These are phyloP conservation scores for Adelges cooleyi DNA, from an alignment of 1,140 invertebrate species.

Conservation along the genomic window DNA sequence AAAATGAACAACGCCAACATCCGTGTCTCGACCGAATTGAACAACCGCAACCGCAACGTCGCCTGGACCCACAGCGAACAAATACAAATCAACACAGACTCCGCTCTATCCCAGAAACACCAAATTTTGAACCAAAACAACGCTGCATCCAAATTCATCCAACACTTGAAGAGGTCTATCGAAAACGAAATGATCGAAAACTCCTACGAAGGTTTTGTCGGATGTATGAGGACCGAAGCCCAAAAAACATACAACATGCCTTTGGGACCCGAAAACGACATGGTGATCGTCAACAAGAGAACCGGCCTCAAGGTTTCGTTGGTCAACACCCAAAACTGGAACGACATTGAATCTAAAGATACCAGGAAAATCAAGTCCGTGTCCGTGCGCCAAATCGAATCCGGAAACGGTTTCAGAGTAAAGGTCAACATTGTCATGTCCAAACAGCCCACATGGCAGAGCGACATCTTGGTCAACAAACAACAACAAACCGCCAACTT, in stretches of 20 bases:
- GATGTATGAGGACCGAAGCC: not conserved
- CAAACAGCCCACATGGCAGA: conserved; percentile 1
- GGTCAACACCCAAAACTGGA: not conserved
- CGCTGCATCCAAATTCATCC: not conserved
- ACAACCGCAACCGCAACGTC: not conserved
- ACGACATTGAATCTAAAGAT: too few relatives aligned
- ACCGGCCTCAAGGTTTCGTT: not conserved
- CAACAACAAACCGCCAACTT: not conserved
- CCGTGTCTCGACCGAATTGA: not conserved
- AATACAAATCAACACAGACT: not conserved
- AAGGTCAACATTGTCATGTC: not conserved
- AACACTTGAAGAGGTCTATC: not conserved
- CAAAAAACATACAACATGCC: not conserved
- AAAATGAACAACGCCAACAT: not conserved
- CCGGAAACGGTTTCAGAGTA: not conserved
- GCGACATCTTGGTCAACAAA: not conserved
- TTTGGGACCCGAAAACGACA: not conserved
- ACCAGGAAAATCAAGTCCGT: not conserved
- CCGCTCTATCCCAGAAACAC: not conserved
- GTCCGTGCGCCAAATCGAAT: not conserved
- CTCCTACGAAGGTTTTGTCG: not conserved
- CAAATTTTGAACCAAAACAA: not conserved
- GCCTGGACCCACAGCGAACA: not conserved
- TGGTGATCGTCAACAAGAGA: not conserved
- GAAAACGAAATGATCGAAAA: conserved; percentile 1